Base-by-base conservation (phyloP, 1,140 invertebrate genomes). In the Batillaria attramentaria region DNA sequence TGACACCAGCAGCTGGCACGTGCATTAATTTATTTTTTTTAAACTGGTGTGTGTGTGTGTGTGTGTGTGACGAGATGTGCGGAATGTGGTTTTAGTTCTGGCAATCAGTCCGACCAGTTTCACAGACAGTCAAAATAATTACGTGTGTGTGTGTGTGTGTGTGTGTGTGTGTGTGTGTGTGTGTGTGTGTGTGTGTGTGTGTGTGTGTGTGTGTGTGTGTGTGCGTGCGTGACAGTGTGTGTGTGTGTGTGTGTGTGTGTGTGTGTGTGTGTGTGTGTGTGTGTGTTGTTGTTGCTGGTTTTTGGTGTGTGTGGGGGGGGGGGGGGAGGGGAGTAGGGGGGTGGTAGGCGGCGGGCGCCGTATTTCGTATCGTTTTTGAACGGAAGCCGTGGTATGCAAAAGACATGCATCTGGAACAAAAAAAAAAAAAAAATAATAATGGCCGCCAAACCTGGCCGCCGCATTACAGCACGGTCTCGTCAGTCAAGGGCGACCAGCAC, bases 21-120 rank as follows among this genome's bases (percentile, higher is more conserved):
- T n/a, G n/a, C n/a, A n/a, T n/a, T n/a, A n/a, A n/a, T n/a, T n/a
- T n/a, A n/a, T n/a, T n/a, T n/a, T n/a, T n/a, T n/a, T n/a, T n/a
- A n/a, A n/a, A n/a, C n/a, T n/a, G n/a, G 46, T 50, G 46, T 50
- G 46, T 50, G 46, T 50, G 46, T 50, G 46, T 50, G 46, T 50
- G 46, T 50, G 46, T 50, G 46, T 50, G 46, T 50, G 46, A 13
- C 10, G 10, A 24, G 10, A 24, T 50, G 46, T 50, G 46, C 24
- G 46, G 46, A 13, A 24, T 50, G 46, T 50, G 46, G 10, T 8
- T 50, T n/a, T n/a, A 50, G 10, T 50, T 8, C 10, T 8, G 24
- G 10, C 10, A 50, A 13, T 8, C 46, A 24, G 10, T 50, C 10
- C 10, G 46, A 50, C 10, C 10, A 50, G 46, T 13, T 8, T 13